Base-by-base conservation (phyloP, 2,113 vertebrate species). In the Hydrochoerus hydrochaeris region DNA sequence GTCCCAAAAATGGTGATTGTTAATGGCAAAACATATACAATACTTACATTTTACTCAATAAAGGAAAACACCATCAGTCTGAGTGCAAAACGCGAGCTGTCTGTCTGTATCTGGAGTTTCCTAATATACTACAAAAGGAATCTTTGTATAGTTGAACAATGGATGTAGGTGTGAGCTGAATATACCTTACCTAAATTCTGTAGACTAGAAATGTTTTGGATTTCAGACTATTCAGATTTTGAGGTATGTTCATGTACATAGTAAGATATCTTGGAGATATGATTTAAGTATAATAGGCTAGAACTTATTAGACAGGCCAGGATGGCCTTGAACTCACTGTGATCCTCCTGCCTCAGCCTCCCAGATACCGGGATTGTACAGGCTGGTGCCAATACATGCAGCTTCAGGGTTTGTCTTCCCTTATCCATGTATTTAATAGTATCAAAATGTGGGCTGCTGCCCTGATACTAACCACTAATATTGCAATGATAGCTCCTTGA, bases 401-500 rank as follows among this genome's bases (percentile, higher is more conserved):
- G 49, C 28, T 52, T 30, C 16, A 80, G 30, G 8, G 30, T 10
- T 52, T 52, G 7, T 52, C 49, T 52, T 3, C 57, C 17, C 57
- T 10, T 10, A 57, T 57, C 67, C 54, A 71, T 11, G 71, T 52
- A 52, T 73, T 86, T 84, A 60, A 16, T 41, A 44, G 54, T 57
- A 58, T 77, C 52, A 69, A 69, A 24, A 46, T 32, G 30, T 1
- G 71, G 81, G 85, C n/a, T 85, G 30, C 46, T 22, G 20, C 24
- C 71, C n/a, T 58, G 1, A 52, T 94, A 98, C 99, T 99, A 97
- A 99, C 99, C 96, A 99, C 99, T 54, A 99, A 98, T 77, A 99
- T 32, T 32, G 99, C 99, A 95, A 99, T 99, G 83, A 99, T 65
- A 0, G 99, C 99, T 6, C 99, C 99, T 98, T 99, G 99, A 91